A percentile compares a stretch with the other conserved stretches of the same genome.
Conservation (phyloP, 2,888 invertebrate species). For the Rhagium mordax region DNA sequence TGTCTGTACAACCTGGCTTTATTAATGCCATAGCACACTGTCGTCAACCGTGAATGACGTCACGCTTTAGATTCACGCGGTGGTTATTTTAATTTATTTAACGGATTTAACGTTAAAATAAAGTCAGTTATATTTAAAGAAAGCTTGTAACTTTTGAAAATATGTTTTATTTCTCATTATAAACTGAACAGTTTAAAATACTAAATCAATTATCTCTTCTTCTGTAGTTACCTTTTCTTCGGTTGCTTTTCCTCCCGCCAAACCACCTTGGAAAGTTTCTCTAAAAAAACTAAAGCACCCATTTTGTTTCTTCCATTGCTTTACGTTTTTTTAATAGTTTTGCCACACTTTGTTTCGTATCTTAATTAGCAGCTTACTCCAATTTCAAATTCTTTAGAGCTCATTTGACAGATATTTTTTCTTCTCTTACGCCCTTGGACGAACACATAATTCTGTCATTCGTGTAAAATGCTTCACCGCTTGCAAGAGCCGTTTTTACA, state of each 20-base stretch:
- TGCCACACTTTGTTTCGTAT: not conserved
- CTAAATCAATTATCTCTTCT: constrained; percentile 1
- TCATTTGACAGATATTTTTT: constrained; percentile 1
- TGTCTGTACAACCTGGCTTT: too few species aligned
- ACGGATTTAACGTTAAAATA: too few species aligned
- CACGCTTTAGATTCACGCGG: too few species aligned
- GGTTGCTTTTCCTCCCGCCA: not conserved
- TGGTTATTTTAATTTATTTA: too few species aligned
- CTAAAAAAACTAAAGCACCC: not conserved
- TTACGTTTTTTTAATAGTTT: constrained; percentile 10
- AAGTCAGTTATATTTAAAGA: too few species aligned
- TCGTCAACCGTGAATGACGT: too few species aligned
- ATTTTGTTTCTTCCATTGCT: not conserved
- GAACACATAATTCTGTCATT: not conserved
- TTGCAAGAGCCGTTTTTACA: not conserved
- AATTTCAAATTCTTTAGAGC: not conserved
- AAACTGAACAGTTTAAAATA: not conserved
- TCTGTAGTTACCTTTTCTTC: not conserved
- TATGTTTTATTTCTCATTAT: not conserved
- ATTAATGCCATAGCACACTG: too few species aligned
- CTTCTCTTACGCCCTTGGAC: not conserved
- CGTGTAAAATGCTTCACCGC: constrained; percentile 7
- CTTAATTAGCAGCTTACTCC: constrained; percentile 9
- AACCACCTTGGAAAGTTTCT: not conserved
- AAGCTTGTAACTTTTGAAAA: not conserved